These are phyloP conservation scores for Stomorhina lunata DNA, from an alignment of 2,888 invertebrate genomes.

Conservation along the genomic window DNA sequence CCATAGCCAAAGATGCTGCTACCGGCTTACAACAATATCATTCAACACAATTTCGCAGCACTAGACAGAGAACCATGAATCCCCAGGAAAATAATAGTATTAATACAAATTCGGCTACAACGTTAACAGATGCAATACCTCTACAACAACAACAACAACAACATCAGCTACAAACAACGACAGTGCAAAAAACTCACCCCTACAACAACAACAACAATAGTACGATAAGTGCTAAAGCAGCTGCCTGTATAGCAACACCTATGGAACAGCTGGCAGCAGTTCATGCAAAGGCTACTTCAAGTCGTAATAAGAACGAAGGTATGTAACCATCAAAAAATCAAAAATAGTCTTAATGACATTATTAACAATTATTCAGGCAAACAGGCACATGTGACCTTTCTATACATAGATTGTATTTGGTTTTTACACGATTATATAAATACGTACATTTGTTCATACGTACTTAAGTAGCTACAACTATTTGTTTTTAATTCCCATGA, in stretches of 20 bases:
- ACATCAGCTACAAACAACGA: slow-evolving; percentile 7
- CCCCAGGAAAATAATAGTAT: slow-evolving; percentile 38
- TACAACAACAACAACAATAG: slow-evolving; percentile 19
- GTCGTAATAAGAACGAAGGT: slow-evolving; percentile 74
- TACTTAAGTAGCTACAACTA: no score
- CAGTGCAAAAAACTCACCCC: slow-evolving; percentile 41
- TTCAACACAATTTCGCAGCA: slow-evolving; percentile 46
- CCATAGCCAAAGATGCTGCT: slow-evolving; percentile 4
- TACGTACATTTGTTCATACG: not conserved
- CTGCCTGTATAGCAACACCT: slow-evolving; percentile 50
- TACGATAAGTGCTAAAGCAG: slow-evolving; percentile 29
- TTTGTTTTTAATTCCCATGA: not conserved
- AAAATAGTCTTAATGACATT: not conserved
- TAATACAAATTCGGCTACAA: slow-evolving; percentile 50
- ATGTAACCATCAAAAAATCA: not conserved
- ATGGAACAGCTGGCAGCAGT: slow-evolving; percentile 58
- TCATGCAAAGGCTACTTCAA: slow-evolving; percentile 66
- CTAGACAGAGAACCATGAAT: slow-evolving; percentile 44
- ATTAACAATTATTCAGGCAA: not conserved
- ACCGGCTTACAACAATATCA: slow-evolving; percentile 39
- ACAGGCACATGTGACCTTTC: not conserved
- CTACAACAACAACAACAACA: slow-evolving; percentile 38
- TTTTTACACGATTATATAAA: not conserved
- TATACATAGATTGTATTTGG: not conserved
- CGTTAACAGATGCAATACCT: slow-evolving; percentile 34